Conservation (phyloP, 2,113 vertebrate genomes). For the Reinhardtius hippoglossoides region DNA sequence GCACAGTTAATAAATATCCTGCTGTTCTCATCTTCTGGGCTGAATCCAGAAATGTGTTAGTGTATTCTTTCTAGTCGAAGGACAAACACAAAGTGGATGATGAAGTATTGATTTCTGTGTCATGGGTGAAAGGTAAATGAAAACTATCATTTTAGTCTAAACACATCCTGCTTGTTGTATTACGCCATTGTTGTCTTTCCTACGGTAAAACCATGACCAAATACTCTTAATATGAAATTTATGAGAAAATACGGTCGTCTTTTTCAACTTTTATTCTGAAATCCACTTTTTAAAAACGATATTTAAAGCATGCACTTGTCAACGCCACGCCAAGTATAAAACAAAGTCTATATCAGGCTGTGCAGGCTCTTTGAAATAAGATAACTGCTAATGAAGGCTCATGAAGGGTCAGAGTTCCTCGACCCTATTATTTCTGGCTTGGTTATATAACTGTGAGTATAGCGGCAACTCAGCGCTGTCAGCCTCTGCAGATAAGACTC, state of each 20-base stretch:
- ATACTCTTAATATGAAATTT: neutral
- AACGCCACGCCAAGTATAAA: neutral
- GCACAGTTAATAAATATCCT: neutral
- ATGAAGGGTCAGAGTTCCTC: slow-evolving; percentile 45
- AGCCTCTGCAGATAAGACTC: slow-evolving; percentile 59
- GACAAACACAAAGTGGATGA: slow-evolving; percentile 3
- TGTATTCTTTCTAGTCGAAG: neutral
- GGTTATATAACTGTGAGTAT: slow-evolving; percentile 59
- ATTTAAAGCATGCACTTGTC: slow-evolving; percentile 8
- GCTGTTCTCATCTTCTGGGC: slow-evolving; percentile 17
- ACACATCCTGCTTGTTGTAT: neutral
- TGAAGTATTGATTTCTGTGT: slow-evolving; percentile 11
- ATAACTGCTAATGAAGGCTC: slow-evolving; percentile 47
- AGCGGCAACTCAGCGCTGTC: slow-evolving; percentile 37
- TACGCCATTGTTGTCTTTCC: neutral
- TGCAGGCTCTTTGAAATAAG: slow-evolving; percentile 17
- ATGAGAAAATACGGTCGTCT: neutral
- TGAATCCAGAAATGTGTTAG: slow-evolving; percentile 6
- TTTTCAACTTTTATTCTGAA: no score
- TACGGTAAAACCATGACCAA: neutral
- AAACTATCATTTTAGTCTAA: slow-evolving; percentile 11
- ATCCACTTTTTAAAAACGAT: neutral
- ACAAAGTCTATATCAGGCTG: slow-evolving; percentile 1
- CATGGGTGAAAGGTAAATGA: slow-evolving; percentile 12
- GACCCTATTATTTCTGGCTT: slow-evolving; percentile 54